phyloP scores from a whole-genome alignment of 2,113 vertebrate genomes.

The Nesoenas mayeri region DNA sequence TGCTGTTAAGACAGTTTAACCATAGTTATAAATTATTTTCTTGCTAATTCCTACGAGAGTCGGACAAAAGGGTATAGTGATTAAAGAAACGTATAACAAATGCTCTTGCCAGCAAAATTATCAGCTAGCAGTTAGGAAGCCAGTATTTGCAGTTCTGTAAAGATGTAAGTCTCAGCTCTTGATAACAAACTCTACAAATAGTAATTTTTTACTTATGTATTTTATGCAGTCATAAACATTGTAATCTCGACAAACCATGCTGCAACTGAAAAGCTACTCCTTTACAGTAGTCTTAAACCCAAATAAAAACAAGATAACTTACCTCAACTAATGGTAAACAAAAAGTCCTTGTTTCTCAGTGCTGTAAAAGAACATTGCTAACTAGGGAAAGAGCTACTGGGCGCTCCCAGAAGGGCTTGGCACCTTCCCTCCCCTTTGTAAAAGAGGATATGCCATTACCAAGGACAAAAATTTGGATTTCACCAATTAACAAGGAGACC shows the following conservation, averaged over 20 bases:
- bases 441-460: neutral
- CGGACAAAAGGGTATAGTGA: neutral
- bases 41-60: conserved; percentile 1
- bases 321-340: conserved; percentile 64
- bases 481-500: neutral
- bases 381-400: conserved; percentile 17
- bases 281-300: conserved; percentile 68
- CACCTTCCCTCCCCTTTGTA: neutral
- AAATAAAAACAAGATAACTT: conserved; percentile 70
- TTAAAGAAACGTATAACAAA: neutral
- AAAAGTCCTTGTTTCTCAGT: conserved; percentile 60
- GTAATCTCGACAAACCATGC: conserved; percentile 69
- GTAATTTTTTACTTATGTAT: conserved; percentile 55
- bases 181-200: conserved; percentile 54
- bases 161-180: conserved; percentile 53
- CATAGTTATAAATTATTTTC: conserved; percentile 4
- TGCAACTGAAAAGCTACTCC: conserved; percentile 67
- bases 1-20: conserved; percentile 27
- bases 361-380: conserved; percentile 25
- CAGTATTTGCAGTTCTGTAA: conserved; percentile 57
- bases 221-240: conserved; percentile 65
- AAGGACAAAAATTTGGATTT: neutral
- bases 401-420: neutral
- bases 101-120: conserved; percentile 47
- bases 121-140: conserved; percentile 51